These are phyloP conservation scores for Strix aluco DNA, from an alignment of 2,113 vertebrate species.

Conservation along the genomic window DNA sequence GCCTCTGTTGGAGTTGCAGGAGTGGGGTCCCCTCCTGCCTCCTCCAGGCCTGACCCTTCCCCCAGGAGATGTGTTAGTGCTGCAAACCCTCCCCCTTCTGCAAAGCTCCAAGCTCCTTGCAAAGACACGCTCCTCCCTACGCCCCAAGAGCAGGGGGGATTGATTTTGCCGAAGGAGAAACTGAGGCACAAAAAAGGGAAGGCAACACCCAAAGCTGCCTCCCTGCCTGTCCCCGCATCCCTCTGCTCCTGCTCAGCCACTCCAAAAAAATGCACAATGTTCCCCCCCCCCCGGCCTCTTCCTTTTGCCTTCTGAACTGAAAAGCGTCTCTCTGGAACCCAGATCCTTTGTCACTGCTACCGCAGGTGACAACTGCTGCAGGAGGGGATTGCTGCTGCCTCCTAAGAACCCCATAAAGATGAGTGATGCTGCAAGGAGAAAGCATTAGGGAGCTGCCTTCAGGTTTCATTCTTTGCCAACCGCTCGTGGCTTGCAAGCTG, in stretches of 20 bases:
- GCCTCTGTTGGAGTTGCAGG: not conserved
- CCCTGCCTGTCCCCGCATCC: not conserved
- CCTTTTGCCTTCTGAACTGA: not conserved
- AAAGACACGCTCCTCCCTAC: not conserved
- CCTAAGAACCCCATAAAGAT: not conserved
- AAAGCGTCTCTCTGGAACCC: not conserved
- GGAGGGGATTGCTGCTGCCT: not conserved
- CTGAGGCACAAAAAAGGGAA: not conserved
- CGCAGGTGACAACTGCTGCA: not conserved
- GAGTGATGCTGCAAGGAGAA: not conserved
- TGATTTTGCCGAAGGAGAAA: not conserved
- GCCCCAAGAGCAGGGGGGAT: rapidly evolving
- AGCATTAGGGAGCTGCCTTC: not conserved
- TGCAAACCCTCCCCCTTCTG: not conserved
- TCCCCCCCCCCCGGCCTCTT: too few species aligned
- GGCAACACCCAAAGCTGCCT: not conserved
- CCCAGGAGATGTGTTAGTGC: rapidly evolving
- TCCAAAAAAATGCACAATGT: rapidly evolving
- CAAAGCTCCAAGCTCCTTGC: not conserved
- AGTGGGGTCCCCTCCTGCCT: not conserved
- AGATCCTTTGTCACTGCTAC: not conserved
- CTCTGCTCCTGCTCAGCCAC: not conserved
- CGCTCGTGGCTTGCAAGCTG: rapidly evolving
- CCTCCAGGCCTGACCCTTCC: not conserved
- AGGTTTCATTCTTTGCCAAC: not conserved